Conservation (phyloP, 2,797 vertebrate species). For the Gephyroberyx darwinii region DNA sequence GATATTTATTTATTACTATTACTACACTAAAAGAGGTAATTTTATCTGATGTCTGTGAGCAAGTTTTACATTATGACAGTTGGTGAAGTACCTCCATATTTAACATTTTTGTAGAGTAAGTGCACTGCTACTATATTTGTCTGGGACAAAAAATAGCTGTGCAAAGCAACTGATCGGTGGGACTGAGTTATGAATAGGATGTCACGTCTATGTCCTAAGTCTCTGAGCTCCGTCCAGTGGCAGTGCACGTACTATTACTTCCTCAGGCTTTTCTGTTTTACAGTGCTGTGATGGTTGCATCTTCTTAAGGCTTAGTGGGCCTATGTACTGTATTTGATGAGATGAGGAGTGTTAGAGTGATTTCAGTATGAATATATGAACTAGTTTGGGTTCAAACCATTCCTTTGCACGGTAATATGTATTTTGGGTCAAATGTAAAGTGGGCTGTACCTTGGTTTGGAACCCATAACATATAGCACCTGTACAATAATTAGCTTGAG, state of each 20-base stretch:
- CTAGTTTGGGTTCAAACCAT: background rate
- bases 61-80: background rate
- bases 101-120: constrained; percentile 24
- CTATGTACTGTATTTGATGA: background rate
- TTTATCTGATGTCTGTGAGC: background rate
- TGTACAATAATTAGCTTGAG: background rate
- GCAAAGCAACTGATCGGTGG: constrained; percentile 45
- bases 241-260: constrained; percentile 27
- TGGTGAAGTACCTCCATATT: constrained; percentile 38
- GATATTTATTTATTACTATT: constrained; percentile 5
- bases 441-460: background rate
- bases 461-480: background rate
- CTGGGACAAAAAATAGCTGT: constrained; percentile 65
- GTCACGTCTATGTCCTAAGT: constrained; percentile 36
- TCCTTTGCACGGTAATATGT: background rate
- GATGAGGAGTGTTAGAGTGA: background rate
- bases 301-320: background rate
- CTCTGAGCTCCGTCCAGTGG: constrained; percentile 30
- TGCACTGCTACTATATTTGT: constrained; percentile 63
- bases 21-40: background rate
- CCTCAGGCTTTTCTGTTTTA: constrained; percentile 15
- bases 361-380: background rate
- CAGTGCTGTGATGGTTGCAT: constrained; percentile 10
- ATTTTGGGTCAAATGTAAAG: background rate
- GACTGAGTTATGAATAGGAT: constrained; percentile 68